These are phyloP conservation scores for Eubucco bourcierii DNA, from an alignment of 2,113 vertebrate genomes.

Conservation along the genomic window DNA sequence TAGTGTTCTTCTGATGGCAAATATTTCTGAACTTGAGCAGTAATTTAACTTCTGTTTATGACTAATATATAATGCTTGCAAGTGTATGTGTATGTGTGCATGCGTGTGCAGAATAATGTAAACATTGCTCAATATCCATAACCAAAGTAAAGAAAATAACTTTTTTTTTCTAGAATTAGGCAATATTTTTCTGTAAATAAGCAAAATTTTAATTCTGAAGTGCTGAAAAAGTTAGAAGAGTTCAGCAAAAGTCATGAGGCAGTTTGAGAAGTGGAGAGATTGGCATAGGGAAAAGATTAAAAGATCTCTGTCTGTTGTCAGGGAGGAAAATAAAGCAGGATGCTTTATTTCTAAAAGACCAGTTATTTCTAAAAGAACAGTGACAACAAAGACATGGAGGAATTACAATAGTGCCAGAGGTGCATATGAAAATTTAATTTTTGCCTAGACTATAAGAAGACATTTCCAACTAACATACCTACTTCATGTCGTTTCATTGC, in stretches of 20 bases:
- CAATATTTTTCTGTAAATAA: not conserved
- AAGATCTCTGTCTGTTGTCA: not conserved
- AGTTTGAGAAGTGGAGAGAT: not conserved
- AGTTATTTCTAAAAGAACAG: slow-evolving; percentile 30
- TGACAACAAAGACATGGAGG: not conserved
- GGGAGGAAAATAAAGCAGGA: not conserved
- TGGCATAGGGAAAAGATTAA: not conserved
- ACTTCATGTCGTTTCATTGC: not conserved
- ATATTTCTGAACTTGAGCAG: not conserved
- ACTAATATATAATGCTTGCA: not conserved
- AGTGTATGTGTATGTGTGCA: rapidly evolving
- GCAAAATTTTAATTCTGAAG: slow-evolving; percentile 18
- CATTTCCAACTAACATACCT: not conserved
- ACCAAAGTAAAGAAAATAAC: not conserved
- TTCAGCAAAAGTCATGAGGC: not conserved
- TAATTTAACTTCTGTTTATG: not conserved
- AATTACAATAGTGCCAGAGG: not conserved
- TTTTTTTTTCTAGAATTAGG: not conserved
- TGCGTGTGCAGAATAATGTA: not conserved
- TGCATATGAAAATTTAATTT: slow-evolving; percentile 40
- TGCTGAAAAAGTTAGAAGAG: not conserved
- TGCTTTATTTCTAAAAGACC: not conserved
- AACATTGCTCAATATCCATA: not conserved
- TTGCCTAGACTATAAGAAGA: slow-evolving; percentile 31
- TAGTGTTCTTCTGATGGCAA: not conserved